Percentiles rank a stretch among this genome's conserved stretches.
Evolutionary conservation across 2,888 invertebrate species (phyloP).

Genomic region (Hylaea fasciaria): DNA sequence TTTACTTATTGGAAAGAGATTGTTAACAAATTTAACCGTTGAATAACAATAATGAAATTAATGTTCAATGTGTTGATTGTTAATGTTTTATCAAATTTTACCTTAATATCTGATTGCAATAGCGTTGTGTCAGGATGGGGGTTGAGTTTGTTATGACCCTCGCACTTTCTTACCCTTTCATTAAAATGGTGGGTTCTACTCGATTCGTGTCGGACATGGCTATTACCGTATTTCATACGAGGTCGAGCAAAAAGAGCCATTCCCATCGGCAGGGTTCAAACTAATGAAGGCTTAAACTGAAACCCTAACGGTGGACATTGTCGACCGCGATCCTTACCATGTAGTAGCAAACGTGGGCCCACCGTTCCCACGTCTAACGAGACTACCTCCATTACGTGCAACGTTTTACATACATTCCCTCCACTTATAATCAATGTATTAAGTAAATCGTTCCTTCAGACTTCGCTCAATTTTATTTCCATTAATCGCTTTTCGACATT

Average conservation of each 20-base stretch:
- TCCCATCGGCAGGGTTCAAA: conserved; percentile 71
- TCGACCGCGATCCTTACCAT: conserved; percentile 71
- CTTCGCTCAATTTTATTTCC: conserved; percentile 77
- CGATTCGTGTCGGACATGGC: conserved; percentile 58
- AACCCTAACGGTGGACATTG: conserved; percentile 79
- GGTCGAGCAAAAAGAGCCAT: conserved; percentile 72
- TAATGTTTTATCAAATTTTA: too few species aligned
- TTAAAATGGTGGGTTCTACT: conserved; percentile 35
- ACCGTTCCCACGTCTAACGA: conserved; percentile 83
- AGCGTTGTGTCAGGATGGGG: too few species aligned
- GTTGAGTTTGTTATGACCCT: neutral
- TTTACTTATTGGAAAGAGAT: too few species aligned
- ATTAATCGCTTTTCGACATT: conserved; percentile 79
- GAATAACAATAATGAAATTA: too few species aligned
- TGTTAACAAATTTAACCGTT: too few species aligned
- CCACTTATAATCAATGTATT: conserved; percentile 81
- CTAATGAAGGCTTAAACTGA: conserved; percentile 76
- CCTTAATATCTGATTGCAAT: neutral
- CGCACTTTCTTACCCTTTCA: conserved; percentile 42
- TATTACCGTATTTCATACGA: conserved; percentile 62
- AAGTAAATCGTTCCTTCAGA: conserved; percentile 77
- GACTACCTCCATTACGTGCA: conserved; percentile 78
- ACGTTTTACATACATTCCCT: conserved; percentile 79
- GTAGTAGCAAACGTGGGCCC: conserved; percentile 60
- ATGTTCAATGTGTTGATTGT: too few species aligned